phyloP scores from a whole-genome alignment of 1,140 invertebrate genomes.

The Plutomurus gul region DNA sequence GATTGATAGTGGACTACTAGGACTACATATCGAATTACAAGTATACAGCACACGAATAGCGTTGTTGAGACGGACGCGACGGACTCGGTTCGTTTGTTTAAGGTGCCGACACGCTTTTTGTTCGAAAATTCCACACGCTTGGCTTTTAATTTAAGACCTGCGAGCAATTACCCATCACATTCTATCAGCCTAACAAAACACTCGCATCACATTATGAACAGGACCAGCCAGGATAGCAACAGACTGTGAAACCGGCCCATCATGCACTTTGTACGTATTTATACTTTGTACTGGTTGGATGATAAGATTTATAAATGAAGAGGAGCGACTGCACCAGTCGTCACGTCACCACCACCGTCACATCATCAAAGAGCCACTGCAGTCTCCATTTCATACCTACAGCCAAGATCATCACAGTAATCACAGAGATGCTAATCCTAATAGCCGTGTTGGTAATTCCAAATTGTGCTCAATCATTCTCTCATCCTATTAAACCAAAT shows the following conservation, averaged over 20 bases:
- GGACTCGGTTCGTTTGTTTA: conserved; percentile 36
- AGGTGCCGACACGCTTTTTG: conserved; percentile 43
- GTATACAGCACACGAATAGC: too few species aligned
- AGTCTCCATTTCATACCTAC: conserved; percentile 1
- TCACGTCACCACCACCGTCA: too few species aligned
- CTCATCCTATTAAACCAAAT: too few species aligned
- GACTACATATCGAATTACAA: too few species aligned
- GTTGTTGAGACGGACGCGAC: not conserved
- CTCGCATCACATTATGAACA: not conserved
- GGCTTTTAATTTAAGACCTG: conserved; percentile 40
- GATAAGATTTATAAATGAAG: too few species aligned
- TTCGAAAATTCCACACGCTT: conserved; percentile 35
- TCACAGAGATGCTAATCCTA: conserved; percentile 7
- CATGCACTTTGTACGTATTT: too few species aligned
- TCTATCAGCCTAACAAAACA: conserved; percentile 11
- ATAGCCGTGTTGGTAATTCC: conserved; percentile 14
- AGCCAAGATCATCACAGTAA: conserved; percentile 14
- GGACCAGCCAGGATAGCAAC: too few species aligned
- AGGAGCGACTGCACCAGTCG: too few species aligned
- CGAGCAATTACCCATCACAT: conserved; percentile 32
- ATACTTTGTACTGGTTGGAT: too few species aligned
- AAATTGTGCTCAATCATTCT: conserved; percentile 12
- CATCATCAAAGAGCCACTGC: not conserved
- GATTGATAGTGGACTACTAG: too few species aligned
- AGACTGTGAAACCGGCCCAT: too few species aligned